Base-by-base conservation (phyloP, 1,140 invertebrate genomes). In the Linepithema humile region DNA sequence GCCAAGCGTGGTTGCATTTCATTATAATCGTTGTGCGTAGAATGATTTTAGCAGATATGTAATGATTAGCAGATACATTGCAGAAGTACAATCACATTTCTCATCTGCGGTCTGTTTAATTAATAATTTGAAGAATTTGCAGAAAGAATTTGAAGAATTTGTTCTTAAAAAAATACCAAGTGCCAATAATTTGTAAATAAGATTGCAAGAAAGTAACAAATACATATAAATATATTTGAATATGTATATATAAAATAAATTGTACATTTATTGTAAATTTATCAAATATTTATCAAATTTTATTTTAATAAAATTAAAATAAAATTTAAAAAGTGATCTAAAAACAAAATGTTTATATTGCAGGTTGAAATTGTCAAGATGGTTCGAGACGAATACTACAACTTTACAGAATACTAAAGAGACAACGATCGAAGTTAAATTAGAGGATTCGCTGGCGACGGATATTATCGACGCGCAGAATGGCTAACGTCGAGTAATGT, bases 341-440 rank as follows among this genome's bases (percentile, higher is more conserved):
- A 32, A 38, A 23, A 35, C 35, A n/a, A 69, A 80, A 80, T 80
- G 70, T 80, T 57, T 26, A 55, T 40, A 26, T n/a, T 32, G 38
- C 26, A 43, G 12, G 7, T 29, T 38, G 29, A 32, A 45, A 74
- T 50, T 17, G 26, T 10, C 23, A 9, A 40, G 20, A 48, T 15
- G 38, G 35, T 55, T n/a, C 12, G 29, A 23, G 32, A 50, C 29
- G 15, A 38, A 48, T 43, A 12, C 26, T 69, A 43, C 35, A 35
- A 29, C 48, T 26, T 48, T 15, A 9, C 43, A 17, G 17, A 69
- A 35, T 40, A 55, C 5, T 23, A n/a, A n/a, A 29, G 48, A 43
- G 26, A 67, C 75, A 40, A 80, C 62, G 75, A 80, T 80, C 75
- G 62, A 80, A 70, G 75, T 80, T 80, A 80, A 80, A 80, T 80